Percentiles rank a stretch among this genome's conserved stretches.
Conservation (phyloP, 2,797 vertebrate genomes). For the Threskiornis aethiopicus region DNA sequence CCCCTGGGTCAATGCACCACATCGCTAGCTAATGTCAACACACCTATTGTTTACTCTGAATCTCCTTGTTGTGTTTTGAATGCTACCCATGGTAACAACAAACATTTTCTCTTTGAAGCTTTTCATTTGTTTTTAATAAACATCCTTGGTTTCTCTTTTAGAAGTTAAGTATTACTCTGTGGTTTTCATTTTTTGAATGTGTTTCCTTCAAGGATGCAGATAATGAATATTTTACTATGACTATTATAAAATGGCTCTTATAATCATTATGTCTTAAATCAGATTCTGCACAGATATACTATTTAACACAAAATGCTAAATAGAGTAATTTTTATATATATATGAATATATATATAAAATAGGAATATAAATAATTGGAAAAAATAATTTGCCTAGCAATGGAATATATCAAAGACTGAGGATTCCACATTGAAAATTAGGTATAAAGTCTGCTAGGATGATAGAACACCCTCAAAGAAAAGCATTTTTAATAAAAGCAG, state of each 20-base stretch:
- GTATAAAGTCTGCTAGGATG: constrained; percentile 5
- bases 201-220: neutral
- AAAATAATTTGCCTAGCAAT: neutral
- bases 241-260: neutral
- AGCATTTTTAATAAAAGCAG: constrained; percentile 44
- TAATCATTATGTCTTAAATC: neutral
- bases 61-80: neutral
- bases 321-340: neutral
- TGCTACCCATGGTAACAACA: neutral
- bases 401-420: constrained; percentile 31
- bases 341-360: neutral
- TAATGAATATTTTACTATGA: neutral
- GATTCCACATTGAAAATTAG: neutral
- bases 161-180: neutral
- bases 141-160: neutral
- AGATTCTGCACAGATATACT: neutral
- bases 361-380: neutral
- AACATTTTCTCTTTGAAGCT: neutral
- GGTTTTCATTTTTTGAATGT: neutral
- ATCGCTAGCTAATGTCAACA: neutral
- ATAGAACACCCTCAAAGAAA: constrained; percentile 34
- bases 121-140: neutral
- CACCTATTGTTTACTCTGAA: neutral
- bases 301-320: neutral
- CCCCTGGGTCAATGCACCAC: neutral